Percentiles rank a stretch among this genome's conserved stretches.
phyloP scores from a whole-genome alignment of 2,797 vertebrate genomes.

The Poecilia velifera region DNA sequence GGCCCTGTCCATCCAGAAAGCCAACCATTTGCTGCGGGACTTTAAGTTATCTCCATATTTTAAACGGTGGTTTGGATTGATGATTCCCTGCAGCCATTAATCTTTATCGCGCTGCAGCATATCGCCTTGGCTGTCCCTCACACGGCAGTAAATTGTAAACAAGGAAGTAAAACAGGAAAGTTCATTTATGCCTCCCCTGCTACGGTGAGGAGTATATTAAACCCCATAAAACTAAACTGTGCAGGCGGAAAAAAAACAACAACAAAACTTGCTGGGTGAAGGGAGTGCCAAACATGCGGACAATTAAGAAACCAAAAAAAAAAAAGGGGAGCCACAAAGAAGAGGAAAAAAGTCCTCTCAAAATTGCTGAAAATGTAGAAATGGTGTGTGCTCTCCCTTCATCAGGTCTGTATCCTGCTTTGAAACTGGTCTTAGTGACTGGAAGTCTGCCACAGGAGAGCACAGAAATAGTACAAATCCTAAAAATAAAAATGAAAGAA shows the following conservation, averaged over 20 bases:
- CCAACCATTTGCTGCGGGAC: constrained; percentile 19
- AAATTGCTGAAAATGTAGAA: neutral
- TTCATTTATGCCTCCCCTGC: constrained; percentile 49
- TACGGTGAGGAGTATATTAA: constrained; percentile 33
- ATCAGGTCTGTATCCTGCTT: neutral
- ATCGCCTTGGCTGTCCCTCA: constrained; percentile 24
- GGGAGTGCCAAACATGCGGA: neutral
- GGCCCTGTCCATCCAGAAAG: constrained; percentile 7
- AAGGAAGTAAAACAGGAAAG: constrained; percentile 22
- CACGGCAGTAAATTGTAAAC: constrained; percentile 56
- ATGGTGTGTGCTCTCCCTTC: neutral
- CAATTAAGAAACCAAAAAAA: neutral
- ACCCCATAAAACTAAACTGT: constrained; percentile 46
- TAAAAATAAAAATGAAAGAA: neutral
- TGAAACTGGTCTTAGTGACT: neutral
- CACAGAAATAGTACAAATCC: neutral
- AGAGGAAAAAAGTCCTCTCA: neutral
- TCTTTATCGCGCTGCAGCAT: constrained; percentile 54
- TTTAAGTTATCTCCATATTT: constrained; percentile 31
- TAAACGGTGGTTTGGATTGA: constrained; percentile 46
- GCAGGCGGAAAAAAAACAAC: neutral
- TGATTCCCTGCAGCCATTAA: constrained; percentile 56
- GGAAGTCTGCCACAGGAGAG: neutral
- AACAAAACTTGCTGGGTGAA: constrained; percentile 8
- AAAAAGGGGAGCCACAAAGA: neutral